Conservation (phyloP, 1,140 invertebrate species). For the Bombus difficillimus region DNA sequence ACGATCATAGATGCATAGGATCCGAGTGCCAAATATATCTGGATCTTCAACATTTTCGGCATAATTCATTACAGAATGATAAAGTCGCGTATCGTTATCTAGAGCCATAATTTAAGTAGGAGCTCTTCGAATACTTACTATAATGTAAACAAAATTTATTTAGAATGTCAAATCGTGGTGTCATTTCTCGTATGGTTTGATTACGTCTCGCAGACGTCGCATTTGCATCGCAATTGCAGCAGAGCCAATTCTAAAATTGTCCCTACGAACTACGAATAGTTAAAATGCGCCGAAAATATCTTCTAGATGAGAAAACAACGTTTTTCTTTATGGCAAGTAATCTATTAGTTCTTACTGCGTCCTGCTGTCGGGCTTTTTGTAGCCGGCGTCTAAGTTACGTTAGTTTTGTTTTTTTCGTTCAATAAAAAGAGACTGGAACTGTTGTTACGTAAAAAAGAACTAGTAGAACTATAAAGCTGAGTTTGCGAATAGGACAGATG, state of each 20-base stretch:
- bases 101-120: neutral
- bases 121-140: no score
- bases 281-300: slow-evolving; percentile 58
- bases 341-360: neutral
- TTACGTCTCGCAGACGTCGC: neutral
- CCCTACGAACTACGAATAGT: slow-evolving; percentile 61
- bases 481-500: neutral
- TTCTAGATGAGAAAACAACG: neutral
- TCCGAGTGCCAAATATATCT: neutral
- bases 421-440: neutral
- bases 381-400: neutral
- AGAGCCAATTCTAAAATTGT: slow-evolving; percentile 57
- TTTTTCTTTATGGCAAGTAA: neutral
- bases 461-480: neutral
- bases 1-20: neutral
- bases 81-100: neutral
- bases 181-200: neutral
- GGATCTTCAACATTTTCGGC: neutral
- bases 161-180: neutral
- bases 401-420: neutral
- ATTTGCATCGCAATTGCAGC: slow-evolving; percentile 40
- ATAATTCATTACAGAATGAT: neutral
- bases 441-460: neutral
- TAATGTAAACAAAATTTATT: neutral
- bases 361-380: neutral